Conservation (phyloP, 2,797 vertebrate species). For the Thunnus albacares region DNA sequence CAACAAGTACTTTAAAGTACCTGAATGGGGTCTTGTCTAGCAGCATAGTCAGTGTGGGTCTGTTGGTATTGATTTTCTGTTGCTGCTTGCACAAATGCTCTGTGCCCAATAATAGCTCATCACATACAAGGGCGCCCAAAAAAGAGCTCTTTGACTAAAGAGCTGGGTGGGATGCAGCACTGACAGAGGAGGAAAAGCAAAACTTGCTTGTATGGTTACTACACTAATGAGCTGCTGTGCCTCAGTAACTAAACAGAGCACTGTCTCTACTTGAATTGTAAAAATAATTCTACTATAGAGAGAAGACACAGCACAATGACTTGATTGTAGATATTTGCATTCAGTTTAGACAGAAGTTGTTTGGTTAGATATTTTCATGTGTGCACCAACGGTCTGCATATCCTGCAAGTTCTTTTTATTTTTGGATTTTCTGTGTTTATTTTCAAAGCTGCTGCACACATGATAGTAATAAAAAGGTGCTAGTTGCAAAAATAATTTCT, state of each 20-base stretch:
- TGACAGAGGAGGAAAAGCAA: constrained; percentile 7
- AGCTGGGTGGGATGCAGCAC: constrained; percentile 1
- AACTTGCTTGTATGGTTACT: constrained; percentile 6
- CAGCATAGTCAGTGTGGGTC: neutral
- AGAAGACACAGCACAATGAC: neutral
- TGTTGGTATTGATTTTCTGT: neutral
- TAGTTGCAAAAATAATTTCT: too few species aligned
- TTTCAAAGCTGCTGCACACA: neutral
- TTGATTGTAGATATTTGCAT: constrained; percentile 11
- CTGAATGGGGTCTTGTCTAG: neutral
- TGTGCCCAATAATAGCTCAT: constrained; percentile 25
- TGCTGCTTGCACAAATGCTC: constrained; percentile 6
- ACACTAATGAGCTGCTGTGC: constrained; percentile 44
- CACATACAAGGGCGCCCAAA: constrained; percentile 22
- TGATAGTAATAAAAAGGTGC: too few species aligned
- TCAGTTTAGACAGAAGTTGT: neutral
- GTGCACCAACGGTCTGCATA: neutral
- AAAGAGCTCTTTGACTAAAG: constrained; percentile 26
- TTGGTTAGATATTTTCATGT: neutral
- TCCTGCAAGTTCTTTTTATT: neutral
- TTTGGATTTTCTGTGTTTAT: neutral
- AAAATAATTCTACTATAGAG: neutral
- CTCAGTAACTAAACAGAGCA: constrained; percentile 17
- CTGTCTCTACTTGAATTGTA: neutral
- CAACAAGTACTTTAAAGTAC: neutral